Conservation (phyloP, 2,113 vertebrate species). For the Carollia perspicillata region DNA sequence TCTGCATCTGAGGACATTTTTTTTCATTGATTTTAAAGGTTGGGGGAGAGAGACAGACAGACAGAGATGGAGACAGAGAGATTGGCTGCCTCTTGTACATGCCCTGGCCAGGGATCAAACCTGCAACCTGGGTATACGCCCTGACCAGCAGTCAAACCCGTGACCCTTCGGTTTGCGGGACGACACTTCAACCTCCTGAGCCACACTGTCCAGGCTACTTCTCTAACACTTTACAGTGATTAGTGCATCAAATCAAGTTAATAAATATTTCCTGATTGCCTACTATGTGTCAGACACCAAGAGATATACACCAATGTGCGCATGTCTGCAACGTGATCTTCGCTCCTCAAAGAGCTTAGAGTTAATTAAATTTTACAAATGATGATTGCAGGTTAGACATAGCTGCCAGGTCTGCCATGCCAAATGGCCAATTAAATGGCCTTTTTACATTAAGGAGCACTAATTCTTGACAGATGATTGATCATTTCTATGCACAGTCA, state of each 20-base stretch:
- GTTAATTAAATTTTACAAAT: constrained; percentile 26
- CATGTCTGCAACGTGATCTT: neutral
- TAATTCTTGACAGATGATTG: constrained; percentile 31
- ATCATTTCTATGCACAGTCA: neutral
- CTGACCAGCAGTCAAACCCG: no score
- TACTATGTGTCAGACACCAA: neutral
- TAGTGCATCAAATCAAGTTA: neutral
- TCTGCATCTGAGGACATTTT: no score
- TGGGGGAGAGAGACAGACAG: no score
- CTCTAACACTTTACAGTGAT: neutral
- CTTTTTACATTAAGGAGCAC: constrained; percentile 33
- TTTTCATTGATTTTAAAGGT: no score
- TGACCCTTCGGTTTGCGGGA: no score
- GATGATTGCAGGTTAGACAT: constrained; percentile 14
- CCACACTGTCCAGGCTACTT: neutral
- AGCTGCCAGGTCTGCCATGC: neutral
- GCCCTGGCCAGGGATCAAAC: no score
- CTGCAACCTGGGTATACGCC: no score
- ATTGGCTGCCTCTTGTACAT: no score
- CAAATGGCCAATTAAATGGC: neutral
- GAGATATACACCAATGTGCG: neutral
- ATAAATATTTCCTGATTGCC: neutral
- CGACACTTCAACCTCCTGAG: no score
- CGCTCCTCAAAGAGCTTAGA: neutral
- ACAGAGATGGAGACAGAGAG: no score